Evolutionary conservation across 2,888 invertebrate species (phyloP).

Genomic region (Amaurobius ferox): DNA sequence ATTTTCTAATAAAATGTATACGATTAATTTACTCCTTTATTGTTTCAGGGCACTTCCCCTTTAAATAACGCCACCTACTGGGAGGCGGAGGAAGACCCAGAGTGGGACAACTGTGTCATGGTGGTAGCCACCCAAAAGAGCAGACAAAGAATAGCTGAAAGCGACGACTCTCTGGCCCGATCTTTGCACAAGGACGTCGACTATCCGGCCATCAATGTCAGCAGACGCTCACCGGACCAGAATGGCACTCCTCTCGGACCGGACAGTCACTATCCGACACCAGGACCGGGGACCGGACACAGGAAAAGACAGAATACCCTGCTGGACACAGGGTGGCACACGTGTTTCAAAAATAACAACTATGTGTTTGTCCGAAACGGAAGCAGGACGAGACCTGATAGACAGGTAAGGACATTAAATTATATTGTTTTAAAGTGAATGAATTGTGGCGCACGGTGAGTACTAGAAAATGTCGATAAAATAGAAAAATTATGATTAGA

Average conservation of each 20-base stretch:
- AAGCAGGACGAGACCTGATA: neutral
- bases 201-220: slow-evolving; percentile 58
- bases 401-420: slow-evolving; percentile 36
- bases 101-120: slow-evolving; percentile 65
- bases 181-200: slow-evolving; percentile 64
- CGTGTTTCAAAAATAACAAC: slow-evolving; percentile 64
- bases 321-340: slow-evolving; percentile 56
- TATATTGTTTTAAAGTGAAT: no score
- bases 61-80: slow-evolving; percentile 65
- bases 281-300: slow-evolving; percentile 2
- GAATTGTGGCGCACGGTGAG: no score
- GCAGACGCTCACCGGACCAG: slow-evolving; percentile 40
- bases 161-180: slow-evolving; percentile 49
- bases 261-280: slow-evolving; percentile 40
- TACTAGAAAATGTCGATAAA: no score
- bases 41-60: slow-evolving; percentile 27
- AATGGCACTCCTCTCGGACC: slow-evolving; percentile 16
- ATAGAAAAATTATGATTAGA: no score
- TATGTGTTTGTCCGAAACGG: slow-evolving; percentile 55
- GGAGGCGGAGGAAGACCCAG: slow-evolving; percentile 65
- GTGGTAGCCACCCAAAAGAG: slow-evolving; percentile 48
- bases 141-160: slow-evolving; percentile 23
- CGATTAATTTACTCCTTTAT: no score
- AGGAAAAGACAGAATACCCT: slow-evolving; percentile 56
- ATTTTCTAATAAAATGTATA: no score